These are phyloP conservation scores for Bhutanitis thaidina DNA, from an alignment of 2,888 invertebrate genomes.

Conservation along the genomic window DNA sequence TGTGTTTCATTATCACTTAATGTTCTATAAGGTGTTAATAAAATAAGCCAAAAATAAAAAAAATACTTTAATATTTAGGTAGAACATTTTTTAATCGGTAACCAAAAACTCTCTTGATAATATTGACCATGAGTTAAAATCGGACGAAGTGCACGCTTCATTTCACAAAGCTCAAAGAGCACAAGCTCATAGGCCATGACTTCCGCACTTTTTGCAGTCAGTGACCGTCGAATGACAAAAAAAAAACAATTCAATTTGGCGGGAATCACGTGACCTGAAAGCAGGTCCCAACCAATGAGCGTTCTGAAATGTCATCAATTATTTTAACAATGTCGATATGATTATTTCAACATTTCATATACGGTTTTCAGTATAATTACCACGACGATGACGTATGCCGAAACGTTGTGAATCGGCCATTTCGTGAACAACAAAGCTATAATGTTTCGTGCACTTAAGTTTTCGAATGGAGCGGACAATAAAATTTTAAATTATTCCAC, in stretches of 20 bases:
- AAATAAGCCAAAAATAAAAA: too few species aligned
- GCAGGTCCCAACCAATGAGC: constrained; percentile 20
- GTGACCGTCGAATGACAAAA: constrained; percentile 38
- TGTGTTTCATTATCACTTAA: too few species aligned
- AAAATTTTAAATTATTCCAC: constrained; percentile 12
- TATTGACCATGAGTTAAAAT: constrained; percentile 25
- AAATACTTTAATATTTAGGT: too few species aligned
- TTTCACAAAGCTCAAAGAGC: neutral
- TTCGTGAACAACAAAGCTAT: constrained; percentile 2
- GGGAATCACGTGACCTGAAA: constrained; percentile 30
- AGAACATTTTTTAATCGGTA: too few species aligned
- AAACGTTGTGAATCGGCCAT: neutral
- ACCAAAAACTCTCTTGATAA: too few species aligned
- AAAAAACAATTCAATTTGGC: constrained; percentile 30
- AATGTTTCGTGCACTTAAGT: neutral
- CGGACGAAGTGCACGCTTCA: neutral
- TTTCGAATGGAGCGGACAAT: constrained; percentile 1
- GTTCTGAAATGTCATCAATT: constrained; percentile 4
- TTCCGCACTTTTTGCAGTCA: constrained; percentile 43
- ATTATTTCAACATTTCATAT: too few species aligned
- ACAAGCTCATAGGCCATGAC: constrained; percentile 33
- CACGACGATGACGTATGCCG: neutral
- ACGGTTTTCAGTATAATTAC: too few species aligned
- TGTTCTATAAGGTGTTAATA: too few species aligned
- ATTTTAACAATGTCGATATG: neutral